Conservation (phyloP, 2,888 invertebrate species). For the Eueremaeus valkanovi region DNA sequence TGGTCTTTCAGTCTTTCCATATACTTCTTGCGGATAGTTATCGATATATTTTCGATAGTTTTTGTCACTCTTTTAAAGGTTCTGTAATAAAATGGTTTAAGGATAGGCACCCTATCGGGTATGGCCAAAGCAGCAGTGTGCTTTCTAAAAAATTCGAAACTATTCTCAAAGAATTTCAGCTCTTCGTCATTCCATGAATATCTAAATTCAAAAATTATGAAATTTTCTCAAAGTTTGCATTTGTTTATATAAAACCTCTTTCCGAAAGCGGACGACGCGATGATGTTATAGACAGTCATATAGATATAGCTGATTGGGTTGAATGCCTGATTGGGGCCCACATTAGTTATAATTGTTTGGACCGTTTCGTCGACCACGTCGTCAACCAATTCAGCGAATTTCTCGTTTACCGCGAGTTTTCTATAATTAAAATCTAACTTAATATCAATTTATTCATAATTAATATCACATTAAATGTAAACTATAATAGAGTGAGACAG, state of each 20-base stretch:
- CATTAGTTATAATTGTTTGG: neutral
- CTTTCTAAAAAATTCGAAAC: neutral
- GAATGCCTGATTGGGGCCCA: neutral
- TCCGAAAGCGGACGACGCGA: slow-evolving; percentile 36
- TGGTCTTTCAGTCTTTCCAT: neutral
- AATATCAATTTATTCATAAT: too few relatives aligned
- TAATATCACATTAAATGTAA: too few relatives aligned
- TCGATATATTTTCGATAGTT: neutral
- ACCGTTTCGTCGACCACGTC: neutral
- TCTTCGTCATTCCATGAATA: slow-evolving; percentile 3
- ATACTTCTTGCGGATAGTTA: neutral
- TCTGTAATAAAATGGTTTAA: neutral
- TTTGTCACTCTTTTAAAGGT: neutral
- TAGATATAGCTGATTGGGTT: slow-evolving; percentile 8
- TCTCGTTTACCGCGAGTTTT: slow-evolving; percentile 18
- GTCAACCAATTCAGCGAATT: neutral
- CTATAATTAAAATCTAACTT: too few relatives aligned
- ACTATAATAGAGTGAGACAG: too few relatives aligned
- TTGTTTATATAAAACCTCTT: slow-evolving; percentile 14
- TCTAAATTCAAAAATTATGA: too few relatives aligned
- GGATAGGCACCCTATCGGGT: neutral
- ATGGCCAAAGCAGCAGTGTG: neutral
- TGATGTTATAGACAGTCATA: slow-evolving; percentile 11
- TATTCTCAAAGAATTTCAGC: neutral
- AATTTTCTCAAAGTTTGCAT: too few relatives aligned